These are phyloP conservation scores for Seriola aureovittata DNA, from an alignment of 2,113 vertebrate species.

Conservation along the genomic window DNA sequence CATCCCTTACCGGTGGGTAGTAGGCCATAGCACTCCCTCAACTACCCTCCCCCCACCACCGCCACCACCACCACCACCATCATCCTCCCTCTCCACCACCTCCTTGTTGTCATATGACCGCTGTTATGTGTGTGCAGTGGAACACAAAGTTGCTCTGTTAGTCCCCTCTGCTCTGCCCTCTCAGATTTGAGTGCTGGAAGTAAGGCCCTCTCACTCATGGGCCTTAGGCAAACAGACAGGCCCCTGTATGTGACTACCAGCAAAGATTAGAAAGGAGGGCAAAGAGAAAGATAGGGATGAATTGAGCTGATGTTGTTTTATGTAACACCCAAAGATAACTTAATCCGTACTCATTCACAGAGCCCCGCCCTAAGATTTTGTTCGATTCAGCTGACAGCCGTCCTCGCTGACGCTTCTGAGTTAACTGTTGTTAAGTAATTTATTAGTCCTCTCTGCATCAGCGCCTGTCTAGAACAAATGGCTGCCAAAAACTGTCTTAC, in stretches of 20 bases:
- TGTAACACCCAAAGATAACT: slow-evolving; percentile 60
- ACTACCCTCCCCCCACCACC: slow-evolving; percentile 22
- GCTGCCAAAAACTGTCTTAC: slow-evolving; percentile 49
- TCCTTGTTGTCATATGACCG: slow-evolving; percentile 85
- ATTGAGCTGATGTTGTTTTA: slow-evolving; percentile 64
- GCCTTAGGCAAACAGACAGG: slow-evolving; percentile 66
- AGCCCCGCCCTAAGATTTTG: slow-evolving; percentile 48
- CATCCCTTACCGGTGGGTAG: slow-evolving; percentile 47
- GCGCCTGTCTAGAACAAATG: slow-evolving; percentile 12
- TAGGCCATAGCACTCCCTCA: slow-evolving; percentile 54
- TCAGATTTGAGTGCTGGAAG: slow-evolving; percentile 73
- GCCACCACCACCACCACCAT: too few species aligned
- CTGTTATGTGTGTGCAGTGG: slow-evolving; percentile 78
- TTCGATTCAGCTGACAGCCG: slow-evolving; percentile 35
- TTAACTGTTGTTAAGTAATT: slow-evolving; percentile 36
- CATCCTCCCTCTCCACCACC: slow-evolving; percentile 64
- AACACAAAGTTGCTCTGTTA: slow-evolving; percentile 86
- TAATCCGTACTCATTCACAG: slow-evolving; percentile 51
- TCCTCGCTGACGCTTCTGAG: slow-evolving; percentile 18
- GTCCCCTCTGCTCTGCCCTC: slow-evolving; percentile 73
- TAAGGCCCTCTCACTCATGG: slow-evolving; percentile 63
- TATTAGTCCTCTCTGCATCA: slow-evolving; percentile 36
- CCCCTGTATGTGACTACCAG: slow-evolving; percentile 60
- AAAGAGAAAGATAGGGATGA: slow-evolving; percentile 51
- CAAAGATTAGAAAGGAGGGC: slow-evolving; percentile 58